Base-by-base conservation (phyloP, 2,888 invertebrate species). In the Sarcophaga subvicina region DNA sequence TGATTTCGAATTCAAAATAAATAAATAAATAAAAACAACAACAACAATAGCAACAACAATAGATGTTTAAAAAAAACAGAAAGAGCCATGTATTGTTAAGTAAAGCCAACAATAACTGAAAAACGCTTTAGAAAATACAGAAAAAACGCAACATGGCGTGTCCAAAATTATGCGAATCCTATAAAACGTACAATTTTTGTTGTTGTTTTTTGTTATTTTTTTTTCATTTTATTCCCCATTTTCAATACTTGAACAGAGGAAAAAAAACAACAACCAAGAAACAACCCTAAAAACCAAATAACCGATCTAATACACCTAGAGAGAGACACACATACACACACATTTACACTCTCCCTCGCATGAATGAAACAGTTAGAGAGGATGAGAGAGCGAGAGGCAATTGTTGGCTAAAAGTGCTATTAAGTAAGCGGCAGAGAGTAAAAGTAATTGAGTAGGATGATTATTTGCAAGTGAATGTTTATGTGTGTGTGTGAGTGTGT, bases 101-200 rank as follows among this genome's bases (percentile, higher is more conserved):
- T 69, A 71, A 84, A 76, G 70, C 27, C 27, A 80, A 80, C 80
- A 85, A 85, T 76, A 54, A 70, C 69, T 71, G 77, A 76, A 62
- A 80, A 85, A 72, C 76, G 73, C 70, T 86, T 86, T 78, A 70
- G 73, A 78, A 81, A 73, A 49, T 2, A 37, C 8, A 37, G 37
- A 67, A 81, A 85, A 85, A 87, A 87, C 87, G 87, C 87, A 85
- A 87, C 80, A 76, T 87, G 79, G 87, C 87, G 87, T 87, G 87
- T 87, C 82, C 87, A 80, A 87, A 85, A 87, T 85, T 85, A 80
- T 87, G 85, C 87, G 85, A 87, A 87, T 85, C 79, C 85, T 85
- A 85, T 63, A 17, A 67, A 78, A 85, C 54, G 72, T 77, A 81
- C 17, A 54, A 54, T 54, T 54, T 37, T 54, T 17, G 54, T 54